A percentile compares a stretch with the other conserved stretches of the same genome.
phyloP scores from a whole-genome alignment of 1,140 invertebrate genomes.

The Venturia canescens region DNA sequence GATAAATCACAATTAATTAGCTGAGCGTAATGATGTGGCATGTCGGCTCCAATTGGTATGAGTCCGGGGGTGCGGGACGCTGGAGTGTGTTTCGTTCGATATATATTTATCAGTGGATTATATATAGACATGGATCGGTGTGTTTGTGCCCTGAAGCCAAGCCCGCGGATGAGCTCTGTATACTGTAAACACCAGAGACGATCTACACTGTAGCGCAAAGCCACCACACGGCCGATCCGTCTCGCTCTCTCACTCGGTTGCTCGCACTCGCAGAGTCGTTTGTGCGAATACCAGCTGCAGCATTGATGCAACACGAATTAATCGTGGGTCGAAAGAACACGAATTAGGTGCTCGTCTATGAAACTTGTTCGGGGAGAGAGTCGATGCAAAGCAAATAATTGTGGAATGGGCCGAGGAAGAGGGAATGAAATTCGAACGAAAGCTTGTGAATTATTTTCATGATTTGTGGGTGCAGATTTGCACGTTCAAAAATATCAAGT shows the following conservation, averaged over 20 bases:
- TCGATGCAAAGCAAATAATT: neutral
- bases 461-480: too few relatives aligned
- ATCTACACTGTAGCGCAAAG: neutral
- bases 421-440: neutral
- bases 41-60: constrained; percentile 74
- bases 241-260: neutral
- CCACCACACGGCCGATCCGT: neutral
- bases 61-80: constrained; percentile 48
- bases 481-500: too few relatives aligned
- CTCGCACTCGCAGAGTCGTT: neutral
- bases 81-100: neutral
- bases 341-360: constrained; percentile 22
- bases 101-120: constrained; percentile 20
- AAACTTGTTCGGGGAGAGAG: neutral
- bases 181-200: constrained; percentile 32
- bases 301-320: constrained; percentile 19
- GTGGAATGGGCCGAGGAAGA: neutral
- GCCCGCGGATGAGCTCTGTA: constrained; percentile 21
- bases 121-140: neutral
- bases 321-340: constrained; percentile 19
- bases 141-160: constrained; percentile 27
- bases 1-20: constrained; percentile 78
- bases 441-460: too few relatives aligned
- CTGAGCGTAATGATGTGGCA: constrained; percentile 75
- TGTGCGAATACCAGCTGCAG: constrained; percentile 18